Evolutionary conservation across 2,113 vertebrate genomes (phyloP).

Genomic region (Syrrhaptes paradoxus): DNA sequence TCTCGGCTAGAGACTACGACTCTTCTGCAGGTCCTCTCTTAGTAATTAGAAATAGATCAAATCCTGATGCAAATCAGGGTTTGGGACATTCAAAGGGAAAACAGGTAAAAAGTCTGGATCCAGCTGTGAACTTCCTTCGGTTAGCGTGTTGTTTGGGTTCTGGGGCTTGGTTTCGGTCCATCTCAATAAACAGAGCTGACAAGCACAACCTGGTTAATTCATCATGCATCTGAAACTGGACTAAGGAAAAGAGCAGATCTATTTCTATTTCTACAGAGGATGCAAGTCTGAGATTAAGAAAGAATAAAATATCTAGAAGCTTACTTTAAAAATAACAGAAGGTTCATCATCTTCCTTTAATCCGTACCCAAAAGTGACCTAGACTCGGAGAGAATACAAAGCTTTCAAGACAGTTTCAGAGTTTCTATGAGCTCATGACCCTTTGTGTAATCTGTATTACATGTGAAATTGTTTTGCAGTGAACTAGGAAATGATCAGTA

Average conservation of each 20-base stretch:
- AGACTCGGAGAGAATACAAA: not conserved
- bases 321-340: not conserved
- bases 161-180: not conserved
- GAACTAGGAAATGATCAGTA: conserved; percentile 35
- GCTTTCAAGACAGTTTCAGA: not conserved
- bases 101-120: not conserved
- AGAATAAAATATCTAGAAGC: not conserved
- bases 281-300: not conserved
- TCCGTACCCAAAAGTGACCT: not conserved
- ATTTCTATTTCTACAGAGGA: not conserved
- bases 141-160: not conserved
- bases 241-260: not conserved
- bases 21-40: not conserved
- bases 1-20: not conserved
- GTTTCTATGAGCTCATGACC: conserved; percentile 10
- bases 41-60: not conserved
- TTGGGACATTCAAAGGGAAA: not conserved
- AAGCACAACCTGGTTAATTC: conserved; percentile 3
- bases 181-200: conserved; percentile 27
- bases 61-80: not conserved
- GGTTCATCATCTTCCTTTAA: not conserved
- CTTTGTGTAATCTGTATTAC: not conserved
- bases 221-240: not conserved
- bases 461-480: conserved; percentile 28
- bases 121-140: not conserved